These are phyloP conservation scores for Apodemia mormo DNA, from an alignment of 2,888 invertebrate genomes.

Conservation along the genomic window DNA sequence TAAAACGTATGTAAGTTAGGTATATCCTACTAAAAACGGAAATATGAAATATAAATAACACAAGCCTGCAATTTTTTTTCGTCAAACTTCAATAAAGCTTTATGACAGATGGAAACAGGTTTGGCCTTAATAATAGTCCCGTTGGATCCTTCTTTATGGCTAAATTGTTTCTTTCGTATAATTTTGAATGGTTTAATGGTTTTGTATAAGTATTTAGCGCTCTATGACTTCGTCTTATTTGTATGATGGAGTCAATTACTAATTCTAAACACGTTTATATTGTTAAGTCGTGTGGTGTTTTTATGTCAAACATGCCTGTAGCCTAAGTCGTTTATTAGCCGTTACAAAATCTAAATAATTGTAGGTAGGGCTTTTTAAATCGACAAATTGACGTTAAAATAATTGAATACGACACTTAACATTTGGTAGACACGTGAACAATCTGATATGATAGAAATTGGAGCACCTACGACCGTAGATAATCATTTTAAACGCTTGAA, in stretches of 20 bases:
- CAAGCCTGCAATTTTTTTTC: too few relatives aligned
- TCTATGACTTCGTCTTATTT: neutral
- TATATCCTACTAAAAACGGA: too few relatives aligned
- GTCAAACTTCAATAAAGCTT: too few relatives aligned
- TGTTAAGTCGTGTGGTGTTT: constrained; percentile 41
- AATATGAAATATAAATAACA: too few relatives aligned
- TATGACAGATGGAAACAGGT: too few relatives aligned
- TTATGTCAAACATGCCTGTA: constrained; percentile 28
- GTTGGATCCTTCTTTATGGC: too few relatives aligned
- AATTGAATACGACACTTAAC: constrained; percentile 31
- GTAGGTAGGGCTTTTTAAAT: constrained; percentile 21
- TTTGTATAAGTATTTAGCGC: too few relatives aligned
- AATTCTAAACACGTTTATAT: constrained; percentile 64
- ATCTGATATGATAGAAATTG: neutral
- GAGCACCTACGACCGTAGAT: neutral
- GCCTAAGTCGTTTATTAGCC: neutral
- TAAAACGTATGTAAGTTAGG: too few relatives aligned
- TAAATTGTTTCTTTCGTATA: too few relatives aligned
- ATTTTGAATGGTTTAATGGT: too few relatives aligned
- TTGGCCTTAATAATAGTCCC: too few relatives aligned
- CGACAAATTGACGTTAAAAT: constrained; percentile 27
- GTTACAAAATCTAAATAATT: constrained; percentile 21
- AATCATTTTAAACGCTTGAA: neutral
- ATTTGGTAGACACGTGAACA: constrained; percentile 30
- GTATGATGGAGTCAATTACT: constrained; percentile 34